Evolutionary conservation across 2,888 invertebrate genomes (phyloP).

Genomic region (Philhelius pedissequus): DNA sequence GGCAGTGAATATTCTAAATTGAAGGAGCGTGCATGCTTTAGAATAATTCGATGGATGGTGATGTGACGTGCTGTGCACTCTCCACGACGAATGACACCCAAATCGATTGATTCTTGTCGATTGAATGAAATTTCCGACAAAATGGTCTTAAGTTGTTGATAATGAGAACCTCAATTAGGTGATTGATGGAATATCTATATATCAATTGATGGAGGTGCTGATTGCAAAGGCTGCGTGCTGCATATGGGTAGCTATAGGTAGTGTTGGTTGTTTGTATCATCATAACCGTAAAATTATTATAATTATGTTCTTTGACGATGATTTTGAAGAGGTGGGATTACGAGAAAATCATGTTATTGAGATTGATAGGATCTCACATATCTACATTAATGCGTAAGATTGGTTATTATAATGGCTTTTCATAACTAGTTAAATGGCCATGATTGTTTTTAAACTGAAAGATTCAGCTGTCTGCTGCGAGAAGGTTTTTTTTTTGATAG

Average conservation of each 20-base stretch:
- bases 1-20: conserved; percentile 2
- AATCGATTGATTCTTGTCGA: conserved; percentile 50
- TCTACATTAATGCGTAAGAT: background rate
- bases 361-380: too few relatives aligned
- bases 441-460: too few relatives aligned
- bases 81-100: background rate
- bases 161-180: conserved; percentile 56
- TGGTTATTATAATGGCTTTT: background rate
- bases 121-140: conserved; percentile 39
- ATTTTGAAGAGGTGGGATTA: background rate
- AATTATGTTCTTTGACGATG: background rate
- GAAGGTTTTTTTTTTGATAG: too few relatives aligned
- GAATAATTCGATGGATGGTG: conserved; percentile 42
- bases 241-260: background rate
- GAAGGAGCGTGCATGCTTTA: conserved; percentile 25
- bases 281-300: background rate
- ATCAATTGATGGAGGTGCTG: background rate
- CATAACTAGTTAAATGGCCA: too few relatives aligned
- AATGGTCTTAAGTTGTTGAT: conserved; percentile 35
- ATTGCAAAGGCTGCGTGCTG: background rate
- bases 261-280: background rate
- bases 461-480: too few relatives aligned
- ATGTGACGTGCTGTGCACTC: conserved; percentile 15
- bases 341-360: background rate
- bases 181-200: conserved; percentile 41